Base-by-base conservation (phyloP, 2,797 vertebrate genomes). In the Gobio occitaniae region DNA sequence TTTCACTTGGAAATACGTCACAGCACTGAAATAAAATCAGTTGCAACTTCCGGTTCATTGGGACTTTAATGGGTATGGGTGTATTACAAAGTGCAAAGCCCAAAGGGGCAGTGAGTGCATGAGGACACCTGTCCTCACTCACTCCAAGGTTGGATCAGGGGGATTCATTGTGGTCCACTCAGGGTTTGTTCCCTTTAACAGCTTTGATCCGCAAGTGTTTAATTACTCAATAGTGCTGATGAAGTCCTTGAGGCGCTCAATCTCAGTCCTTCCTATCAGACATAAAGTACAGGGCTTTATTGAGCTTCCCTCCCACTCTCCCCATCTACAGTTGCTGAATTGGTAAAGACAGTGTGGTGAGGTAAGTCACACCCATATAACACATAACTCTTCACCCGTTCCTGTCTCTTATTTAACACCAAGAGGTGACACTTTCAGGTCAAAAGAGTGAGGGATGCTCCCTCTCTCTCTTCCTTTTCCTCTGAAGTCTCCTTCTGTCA, bases 161-260 rank as follows among this genome's bases (percentile, higher is more conserved):
- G 78, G 52, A 65, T 83, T 87, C 75, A 66, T 61, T 66, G 50
- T 56, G 32, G 87, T 72, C 92, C 91, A 92, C 88, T 82, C 89
- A 90, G 93, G 92, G 93, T 94, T 92, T 92, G 89, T 89, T 92
- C 91, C 90, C 93, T 92, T 93, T 90, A 89, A 65, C 87, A 69
- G 86, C 92, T 95, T 93, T 94, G 93, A 95, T 95, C 92, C 91
- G 90, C 84, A 87, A 92, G 89, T 80, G 92, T 94, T 94, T 94
- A 94, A 94, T 94, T 94, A 92, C 93, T 77, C 91, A 89, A 89
- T 87, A 92, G 89, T 83, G 81, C 89, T 91, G 91, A 94, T 92
- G 82, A 91, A 93, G 90, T 92, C 90, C 87, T 92, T 90, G 85
- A 87, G 71, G 89, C 85, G 84, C 86, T 86, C 89, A 87, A 88